phyloP scores from a whole-genome alignment of 2,797 vertebrate species.

The Hylomyscus alleni region DNA sequence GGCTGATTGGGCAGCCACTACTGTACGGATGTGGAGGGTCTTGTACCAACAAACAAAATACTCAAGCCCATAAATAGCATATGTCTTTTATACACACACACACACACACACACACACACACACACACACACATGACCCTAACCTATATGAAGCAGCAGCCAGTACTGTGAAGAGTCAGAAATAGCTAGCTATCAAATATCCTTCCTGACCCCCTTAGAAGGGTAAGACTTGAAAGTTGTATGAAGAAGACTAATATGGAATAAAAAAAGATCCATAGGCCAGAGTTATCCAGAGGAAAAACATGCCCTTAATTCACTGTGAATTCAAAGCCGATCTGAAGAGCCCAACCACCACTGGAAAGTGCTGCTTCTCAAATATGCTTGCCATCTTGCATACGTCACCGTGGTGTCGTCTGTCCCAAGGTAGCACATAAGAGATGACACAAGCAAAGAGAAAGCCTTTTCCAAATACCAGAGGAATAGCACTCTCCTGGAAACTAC shows the following conservation, averaged over 20 bases:
- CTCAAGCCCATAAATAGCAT: neutral
- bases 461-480: conserved; percentile 28
- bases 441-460: neutral
- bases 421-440: neutral
- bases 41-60: neutral
- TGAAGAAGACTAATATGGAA: neutral
- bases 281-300: neutral
- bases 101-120: neutral
- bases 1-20: neutral
- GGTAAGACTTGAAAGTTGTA: neutral
- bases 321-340: neutral
- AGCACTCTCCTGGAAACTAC: conserved; percentile 39
- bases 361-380: neutral
- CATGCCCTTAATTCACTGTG: neutral
- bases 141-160: neutral
- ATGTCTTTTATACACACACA: neutral
- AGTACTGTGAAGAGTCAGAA: neutral
- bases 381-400: neutral
- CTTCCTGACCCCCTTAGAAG: neutral
- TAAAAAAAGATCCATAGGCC: neutral
- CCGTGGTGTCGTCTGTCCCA: neutral
- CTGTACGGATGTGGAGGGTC: neutral
- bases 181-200: conserved; percentile 20
- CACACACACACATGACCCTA: neutral
- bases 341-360: neutral